These are phyloP conservation scores for Cossypha heuglini DNA, from an alignment of 2,797 vertebrate species.

Conservation along the genomic window DNA sequence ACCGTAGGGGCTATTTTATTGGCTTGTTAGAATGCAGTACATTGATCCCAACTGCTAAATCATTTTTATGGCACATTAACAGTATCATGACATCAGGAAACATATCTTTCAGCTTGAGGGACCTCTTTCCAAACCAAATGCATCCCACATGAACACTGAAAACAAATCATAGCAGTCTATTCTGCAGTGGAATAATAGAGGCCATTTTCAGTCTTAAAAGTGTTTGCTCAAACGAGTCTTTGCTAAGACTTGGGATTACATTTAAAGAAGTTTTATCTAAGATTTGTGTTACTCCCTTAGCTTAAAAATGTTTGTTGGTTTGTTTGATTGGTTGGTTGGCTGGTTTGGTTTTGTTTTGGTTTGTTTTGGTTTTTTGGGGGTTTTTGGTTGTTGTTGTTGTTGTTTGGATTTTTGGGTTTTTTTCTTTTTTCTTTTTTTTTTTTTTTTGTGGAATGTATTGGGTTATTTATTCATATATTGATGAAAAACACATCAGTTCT, in stretches of 20 bases:
- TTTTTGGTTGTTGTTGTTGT: not conserved
- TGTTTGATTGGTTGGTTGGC: not conserved
- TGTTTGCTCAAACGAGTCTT: not conserved
- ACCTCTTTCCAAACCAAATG: conserved; percentile 13
- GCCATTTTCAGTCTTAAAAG: not conserved
- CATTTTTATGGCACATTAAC: conserved; percentile 52
- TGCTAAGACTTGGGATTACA: not conserved
- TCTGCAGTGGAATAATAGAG: not conserved
- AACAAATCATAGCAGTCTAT: not conserved
- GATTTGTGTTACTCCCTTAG: not conserved
- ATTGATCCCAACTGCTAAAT: conserved; percentile 18
- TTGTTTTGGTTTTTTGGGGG: not conserved
- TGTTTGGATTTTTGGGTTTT: not conserved
- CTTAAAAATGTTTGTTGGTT: not conserved
- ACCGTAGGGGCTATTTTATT: not conserved
- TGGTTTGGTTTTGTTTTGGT: not conserved
- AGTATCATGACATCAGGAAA: conserved; percentile 32
- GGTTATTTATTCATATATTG: not conserved
- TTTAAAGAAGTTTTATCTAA: not conserved
- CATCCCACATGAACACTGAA: not conserved
- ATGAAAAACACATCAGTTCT: not conserved
- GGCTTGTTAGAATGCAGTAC: not conserved
- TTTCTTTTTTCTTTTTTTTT: not conserved
- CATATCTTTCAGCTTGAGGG: conserved; percentile 16
- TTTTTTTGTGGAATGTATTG: not conserved